phyloP scores from a whole-genome alignment of 1,140 invertebrate species.

The Manduca sexta region DNA sequence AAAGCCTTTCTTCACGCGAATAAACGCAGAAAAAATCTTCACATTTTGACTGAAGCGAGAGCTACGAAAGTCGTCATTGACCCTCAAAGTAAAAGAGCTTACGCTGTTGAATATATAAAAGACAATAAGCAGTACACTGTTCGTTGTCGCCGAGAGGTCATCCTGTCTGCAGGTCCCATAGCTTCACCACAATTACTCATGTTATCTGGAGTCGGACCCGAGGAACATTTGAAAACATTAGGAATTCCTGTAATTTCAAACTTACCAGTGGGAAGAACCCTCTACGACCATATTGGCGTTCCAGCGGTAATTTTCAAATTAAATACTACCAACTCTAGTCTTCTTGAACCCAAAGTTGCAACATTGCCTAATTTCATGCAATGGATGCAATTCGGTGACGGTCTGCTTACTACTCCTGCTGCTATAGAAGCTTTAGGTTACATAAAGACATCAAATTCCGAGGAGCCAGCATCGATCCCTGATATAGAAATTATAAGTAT shows the following conservation, averaged over 20 bases:
- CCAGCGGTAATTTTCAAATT: conserved; percentile 77
- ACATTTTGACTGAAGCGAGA: conserved; percentile 74
- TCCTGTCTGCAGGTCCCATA: conserved; percentile 82
- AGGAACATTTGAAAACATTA: conserved; percentile 77
- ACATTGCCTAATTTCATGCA: conserved; percentile 69
- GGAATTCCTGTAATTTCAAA: conserved; percentile 79
- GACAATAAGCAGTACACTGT: conserved; percentile 62
- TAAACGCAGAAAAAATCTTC: conserved; percentile 78
- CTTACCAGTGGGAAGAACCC: conserved; percentile 79
- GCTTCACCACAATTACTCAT: conserved; percentile 87
- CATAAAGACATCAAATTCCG: conserved; percentile 70
- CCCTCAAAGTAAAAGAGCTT: conserved; percentile 75
- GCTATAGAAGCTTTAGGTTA: conserved; percentile 75
- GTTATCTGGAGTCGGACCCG: conserved; percentile 87
- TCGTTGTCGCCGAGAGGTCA: conserved; percentile 78
- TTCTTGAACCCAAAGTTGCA: conserved; percentile 68
- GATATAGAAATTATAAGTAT: conserved; percentile 75
- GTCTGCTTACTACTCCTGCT: conserved; percentile 68
- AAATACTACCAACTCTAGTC: conserved; percentile 66
- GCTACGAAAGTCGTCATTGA: conserved; percentile 79
- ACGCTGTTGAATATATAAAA: conserved; percentile 78
- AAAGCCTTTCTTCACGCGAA: conserved; percentile 76
- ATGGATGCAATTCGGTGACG: conserved; percentile 71
- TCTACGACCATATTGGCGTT: conserved; percentile 84
- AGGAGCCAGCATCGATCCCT: conserved; percentile 62